A percentile compares a stretch with the other conserved stretches of the same genome.
These are phyloP conservation scores for Pollachius pollachius DNA, from an alignment of 2,113 vertebrate species.

Conservation along the genomic window DNA sequence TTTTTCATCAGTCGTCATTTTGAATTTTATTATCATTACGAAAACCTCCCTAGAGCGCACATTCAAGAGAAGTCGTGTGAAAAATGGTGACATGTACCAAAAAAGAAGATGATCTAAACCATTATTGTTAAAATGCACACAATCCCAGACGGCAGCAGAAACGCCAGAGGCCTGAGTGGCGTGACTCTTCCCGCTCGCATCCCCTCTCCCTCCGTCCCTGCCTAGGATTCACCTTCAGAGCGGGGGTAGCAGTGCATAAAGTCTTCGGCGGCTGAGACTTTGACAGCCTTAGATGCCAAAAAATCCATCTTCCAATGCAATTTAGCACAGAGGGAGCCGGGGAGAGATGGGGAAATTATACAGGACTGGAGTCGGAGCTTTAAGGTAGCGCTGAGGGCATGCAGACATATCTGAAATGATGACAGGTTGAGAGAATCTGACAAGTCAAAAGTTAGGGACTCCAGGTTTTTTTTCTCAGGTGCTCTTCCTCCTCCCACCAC, in stretches of 20 bases:
- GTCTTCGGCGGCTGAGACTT: conserved; percentile 63
- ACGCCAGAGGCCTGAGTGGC: conserved; percentile 65
- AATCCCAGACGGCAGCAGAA: conserved; percentile 58
- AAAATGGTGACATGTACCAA: conserved; percentile 30
- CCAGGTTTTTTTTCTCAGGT: conserved; percentile 69
- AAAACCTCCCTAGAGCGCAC: conserved; percentile 31
- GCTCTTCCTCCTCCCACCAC: too few relatives aligned
- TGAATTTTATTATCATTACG: conserved; percentile 59
- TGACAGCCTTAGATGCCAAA: conserved; percentile 73
- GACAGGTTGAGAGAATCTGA: conserved; percentile 74
- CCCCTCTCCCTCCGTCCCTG: conserved; percentile 51
- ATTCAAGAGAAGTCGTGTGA: conserved; percentile 14
- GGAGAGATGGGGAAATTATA: conserved; percentile 71
- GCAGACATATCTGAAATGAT: conserved; percentile 69
- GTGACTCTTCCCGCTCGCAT: conserved; percentile 45
- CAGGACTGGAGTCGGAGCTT: conserved; percentile 71
- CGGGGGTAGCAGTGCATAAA: conserved; percentile 71
- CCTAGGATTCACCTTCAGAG: conserved; percentile 69
- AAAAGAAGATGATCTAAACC: conserved; percentile 31
- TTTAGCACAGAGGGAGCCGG: conserved; percentile 71
- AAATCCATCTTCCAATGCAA: conserved; percentile 70
- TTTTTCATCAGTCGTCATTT: conserved; percentile 49
- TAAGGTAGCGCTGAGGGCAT: conserved; percentile 67
- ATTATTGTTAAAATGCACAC: conserved; percentile 69
- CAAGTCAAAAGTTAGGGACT: conserved; percentile 73